Percentiles rank a stretch among this genome's conserved stretches.
These are phyloP conservation scores for Echinarachnius parma DNA, from an alignment of 53 echinoderm and acorn worm species.

Conservation along the genomic window DNA sequence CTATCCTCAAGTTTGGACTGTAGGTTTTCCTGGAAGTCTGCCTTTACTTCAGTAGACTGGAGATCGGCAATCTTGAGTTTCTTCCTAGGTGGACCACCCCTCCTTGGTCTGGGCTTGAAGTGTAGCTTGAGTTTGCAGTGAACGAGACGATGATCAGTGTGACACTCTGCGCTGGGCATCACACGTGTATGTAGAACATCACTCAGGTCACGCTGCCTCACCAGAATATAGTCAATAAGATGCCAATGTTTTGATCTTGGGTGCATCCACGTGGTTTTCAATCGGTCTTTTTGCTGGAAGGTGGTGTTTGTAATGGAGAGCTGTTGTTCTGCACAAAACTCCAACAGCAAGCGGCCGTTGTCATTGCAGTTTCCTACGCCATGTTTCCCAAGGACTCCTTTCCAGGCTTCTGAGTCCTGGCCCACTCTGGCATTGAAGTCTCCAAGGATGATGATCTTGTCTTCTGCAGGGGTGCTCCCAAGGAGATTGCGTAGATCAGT, in stretches of 20 bases:
- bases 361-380: constrained; percentile 37
- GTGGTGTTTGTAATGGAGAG: constrained; percentile 31
- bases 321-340: constrained; percentile 21
- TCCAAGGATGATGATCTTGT: constrained; percentile 40
- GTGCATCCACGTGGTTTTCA: constrained; percentile 49
- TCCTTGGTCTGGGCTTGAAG: constrained; percentile 15
- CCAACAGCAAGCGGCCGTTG: constrained; percentile 38
- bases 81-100: not conserved
- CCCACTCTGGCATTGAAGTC: constrained; percentile 55
- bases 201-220: constrained; percentile 25
- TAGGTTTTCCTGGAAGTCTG: constrained; percentile 1
- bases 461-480: too few species aligned
- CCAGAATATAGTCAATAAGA: constrained; percentile 25
- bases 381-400: constrained; percentile 33
- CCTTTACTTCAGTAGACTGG: not conserved
- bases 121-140: constrained; percentile 19
- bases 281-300: constrained; percentile 44
- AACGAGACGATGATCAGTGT: constrained; percentile 43
- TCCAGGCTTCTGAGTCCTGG: constrained; percentile 30
- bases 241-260: constrained; percentile 47
- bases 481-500: constrained; percentile 40
- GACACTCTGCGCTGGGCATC: constrained; percentile 43
- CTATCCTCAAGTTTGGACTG: not conserved
- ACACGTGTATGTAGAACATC: constrained; percentile 35
- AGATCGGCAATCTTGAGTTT: constrained; percentile 1